These are phyloP conservation scores for Morpho helenor DNA, from an alignment of 2,888 invertebrate species.

Conservation along the genomic window DNA sequence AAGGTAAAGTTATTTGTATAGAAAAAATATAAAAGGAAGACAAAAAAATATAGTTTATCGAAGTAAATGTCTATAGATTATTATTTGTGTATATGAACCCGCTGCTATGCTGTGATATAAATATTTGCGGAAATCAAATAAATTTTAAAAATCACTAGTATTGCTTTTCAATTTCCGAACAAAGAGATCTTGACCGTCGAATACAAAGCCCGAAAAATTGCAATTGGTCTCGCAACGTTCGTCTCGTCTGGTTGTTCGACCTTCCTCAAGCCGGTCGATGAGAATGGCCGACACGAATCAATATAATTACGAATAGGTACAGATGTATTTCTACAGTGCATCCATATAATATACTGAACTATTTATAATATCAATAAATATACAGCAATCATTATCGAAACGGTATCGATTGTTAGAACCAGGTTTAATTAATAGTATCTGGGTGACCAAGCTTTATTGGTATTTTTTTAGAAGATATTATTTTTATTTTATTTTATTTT, in stretches of 20 bases:
- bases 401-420: no score
- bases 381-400: no score
- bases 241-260: constrained; percentile 25
- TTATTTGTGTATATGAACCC: not conserved
- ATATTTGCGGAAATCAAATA: not conserved
- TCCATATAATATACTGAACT: no score
- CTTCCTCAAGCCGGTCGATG: constrained; percentile 21
- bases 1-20: no score
- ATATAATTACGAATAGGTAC: not conserved
- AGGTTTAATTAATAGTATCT: no score
- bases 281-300: constrained; percentile 1
- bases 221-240: constrained; percentile 30
- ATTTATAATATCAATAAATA: no score
- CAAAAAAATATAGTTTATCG: not conserved
- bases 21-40: no score
- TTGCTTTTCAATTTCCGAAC: constrained; percentile 4
- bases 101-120: not conserved
- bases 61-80: not conserved
- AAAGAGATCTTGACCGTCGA: constrained; percentile 14
- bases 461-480: no score
- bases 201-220: constrained; percentile 25
- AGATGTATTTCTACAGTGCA: not conserved
- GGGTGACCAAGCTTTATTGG: no score
- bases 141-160: constrained; percentile 1
- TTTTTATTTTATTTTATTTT: no score